Evolutionary conservation across 2,113 vertebrate genomes (phyloP).

Genomic region (Chunga burmeisteri): DNA sequence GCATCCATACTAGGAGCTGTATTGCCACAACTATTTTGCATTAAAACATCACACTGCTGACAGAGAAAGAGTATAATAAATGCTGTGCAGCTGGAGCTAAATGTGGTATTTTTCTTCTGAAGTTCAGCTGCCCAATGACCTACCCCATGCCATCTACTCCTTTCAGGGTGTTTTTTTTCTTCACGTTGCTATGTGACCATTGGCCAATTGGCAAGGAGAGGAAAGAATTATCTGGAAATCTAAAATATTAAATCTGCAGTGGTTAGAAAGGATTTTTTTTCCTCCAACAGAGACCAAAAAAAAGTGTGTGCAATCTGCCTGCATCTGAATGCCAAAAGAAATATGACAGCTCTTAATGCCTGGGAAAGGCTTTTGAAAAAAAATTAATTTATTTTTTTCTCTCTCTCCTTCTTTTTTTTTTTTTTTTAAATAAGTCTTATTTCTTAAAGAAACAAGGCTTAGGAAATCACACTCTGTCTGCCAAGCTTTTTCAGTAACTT

Average conservation of each 20-base stretch:
- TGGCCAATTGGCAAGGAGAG: background rate
- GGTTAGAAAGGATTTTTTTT: slow-evolving; percentile 15
- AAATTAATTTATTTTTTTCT: background rate
- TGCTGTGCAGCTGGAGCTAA: background rate
- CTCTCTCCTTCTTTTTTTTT: background rate
- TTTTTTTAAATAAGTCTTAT: background rate
- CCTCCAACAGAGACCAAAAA: background rate
- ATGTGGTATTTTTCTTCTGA: background rate
- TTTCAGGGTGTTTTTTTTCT: background rate
- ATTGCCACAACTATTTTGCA: slow-evolving; percentile 2
- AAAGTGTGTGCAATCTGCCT: slow-evolving; percentile 7
- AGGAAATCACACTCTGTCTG: background rate
- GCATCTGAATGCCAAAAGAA: slow-evolving; percentile 45
- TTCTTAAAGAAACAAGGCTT: background rate
- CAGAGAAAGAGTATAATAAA: slow-evolving; percentile 3
- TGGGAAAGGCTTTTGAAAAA: background rate
- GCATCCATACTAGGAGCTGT: background rate
- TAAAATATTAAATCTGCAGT: slow-evolving; percentile 29
- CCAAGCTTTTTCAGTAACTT: background rate
- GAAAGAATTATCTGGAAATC: slow-evolving; percentile 24
- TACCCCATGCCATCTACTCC: background rate
- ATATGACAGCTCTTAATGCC: background rate
- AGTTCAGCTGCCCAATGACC: background rate
- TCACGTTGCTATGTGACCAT: background rate
- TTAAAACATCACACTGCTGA: background rate